phyloP scores from a whole-genome alignment of 2,113 vertebrate genomes.

The Micromys minutus region DNA sequence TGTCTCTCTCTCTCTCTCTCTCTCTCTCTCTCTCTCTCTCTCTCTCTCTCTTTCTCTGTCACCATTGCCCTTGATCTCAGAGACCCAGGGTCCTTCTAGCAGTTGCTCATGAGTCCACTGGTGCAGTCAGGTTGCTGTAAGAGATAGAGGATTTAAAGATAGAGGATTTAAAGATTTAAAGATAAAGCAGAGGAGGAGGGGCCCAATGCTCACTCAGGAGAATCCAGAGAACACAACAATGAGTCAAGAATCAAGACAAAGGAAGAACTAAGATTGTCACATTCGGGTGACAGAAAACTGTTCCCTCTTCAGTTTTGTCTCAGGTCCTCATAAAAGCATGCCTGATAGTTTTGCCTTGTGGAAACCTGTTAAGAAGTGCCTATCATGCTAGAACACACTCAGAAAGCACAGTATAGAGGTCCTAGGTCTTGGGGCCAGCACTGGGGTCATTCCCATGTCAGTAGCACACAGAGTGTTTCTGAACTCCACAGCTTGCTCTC shows the following conservation, averaged over 20 bases:
- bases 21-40: neutral
- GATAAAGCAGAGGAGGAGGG: neutral
- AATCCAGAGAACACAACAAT: neutral
- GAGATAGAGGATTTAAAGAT: neutral
- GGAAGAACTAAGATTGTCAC: neutral
- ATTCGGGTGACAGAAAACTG: neutral
- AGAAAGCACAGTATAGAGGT: neutral
- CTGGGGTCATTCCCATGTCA: too few species aligned
- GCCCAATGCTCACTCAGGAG: accelerated
- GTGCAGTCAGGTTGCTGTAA: neutral
- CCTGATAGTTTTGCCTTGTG: neutral
- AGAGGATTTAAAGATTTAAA: neutral
- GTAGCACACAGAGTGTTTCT: neutral
- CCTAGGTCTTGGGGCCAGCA: neutral
- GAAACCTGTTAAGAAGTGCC: neutral
- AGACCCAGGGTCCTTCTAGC: neutral
- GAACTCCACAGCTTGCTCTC: neutral
- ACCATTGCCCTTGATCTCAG: neutral
- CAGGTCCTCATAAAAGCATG: neutral
- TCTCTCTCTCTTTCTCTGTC: neutral
- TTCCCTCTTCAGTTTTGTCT: neutral
- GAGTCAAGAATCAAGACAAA: neutral
- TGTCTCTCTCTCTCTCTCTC: neutral
- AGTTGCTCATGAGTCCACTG: accelerated
- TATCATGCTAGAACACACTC: neutral